Evolutionary conservation across 2,797 vertebrate genomes (phyloP).

Genomic region (Thunnus albacares): DNA sequence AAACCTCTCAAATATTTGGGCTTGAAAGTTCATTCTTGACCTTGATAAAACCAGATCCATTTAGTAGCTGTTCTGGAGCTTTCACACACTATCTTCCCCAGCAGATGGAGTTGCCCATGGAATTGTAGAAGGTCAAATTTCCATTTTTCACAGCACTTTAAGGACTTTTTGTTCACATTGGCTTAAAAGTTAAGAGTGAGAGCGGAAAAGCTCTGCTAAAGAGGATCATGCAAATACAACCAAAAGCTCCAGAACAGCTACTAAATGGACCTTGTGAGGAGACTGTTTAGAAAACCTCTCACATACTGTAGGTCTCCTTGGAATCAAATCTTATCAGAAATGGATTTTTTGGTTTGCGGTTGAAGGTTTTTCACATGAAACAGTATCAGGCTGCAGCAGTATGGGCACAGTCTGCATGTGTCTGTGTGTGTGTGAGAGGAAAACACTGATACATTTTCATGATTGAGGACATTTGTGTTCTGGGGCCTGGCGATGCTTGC

Average conservation of each 20-base stretch:
- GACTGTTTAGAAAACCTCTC: background rate
- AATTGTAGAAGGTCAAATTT: background rate
- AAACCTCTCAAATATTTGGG: background rate
- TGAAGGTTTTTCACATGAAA: background rate
- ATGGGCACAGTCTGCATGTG: background rate
- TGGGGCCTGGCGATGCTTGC: constrained; percentile 20
- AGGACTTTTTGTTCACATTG: background rate
- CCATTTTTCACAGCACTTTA: background rate
- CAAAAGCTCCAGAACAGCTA: constrained; percentile 19
- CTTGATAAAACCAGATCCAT: background rate
- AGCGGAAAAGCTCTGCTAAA: background rate
- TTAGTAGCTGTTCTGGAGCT: background rate
- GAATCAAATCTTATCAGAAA: background rate
- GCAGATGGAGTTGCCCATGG: background rate
- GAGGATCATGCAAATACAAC: constrained; percentile 1
- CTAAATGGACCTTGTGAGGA: background rate
- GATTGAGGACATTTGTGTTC: background rate
- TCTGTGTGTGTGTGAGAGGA: background rate
- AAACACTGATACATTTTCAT: background rate
- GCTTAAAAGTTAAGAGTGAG: no score
- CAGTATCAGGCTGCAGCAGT: no score
- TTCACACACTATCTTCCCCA: background rate
- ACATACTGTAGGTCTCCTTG: constrained; percentile 10
- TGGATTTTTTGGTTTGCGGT: background rate
- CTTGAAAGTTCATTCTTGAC: background rate